Evolutionary conservation across 1,140 invertebrate genomes (phyloP).

Genomic region (Archivesica marissinica): DNA sequence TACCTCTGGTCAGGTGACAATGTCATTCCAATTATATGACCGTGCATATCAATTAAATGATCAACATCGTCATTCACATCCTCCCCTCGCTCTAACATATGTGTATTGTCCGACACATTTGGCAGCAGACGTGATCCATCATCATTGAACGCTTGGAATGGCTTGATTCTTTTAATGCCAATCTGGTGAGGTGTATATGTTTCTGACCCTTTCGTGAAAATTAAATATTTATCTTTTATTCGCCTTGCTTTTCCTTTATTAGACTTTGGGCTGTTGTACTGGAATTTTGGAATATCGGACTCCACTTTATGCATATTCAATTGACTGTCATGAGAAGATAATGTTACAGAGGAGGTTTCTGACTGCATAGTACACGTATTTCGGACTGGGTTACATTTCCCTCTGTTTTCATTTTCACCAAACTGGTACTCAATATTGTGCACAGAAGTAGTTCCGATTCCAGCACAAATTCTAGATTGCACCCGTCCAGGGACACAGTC

Average conservation of each 20-base stretch:
- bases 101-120: constrained; percentile 68
- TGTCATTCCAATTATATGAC: constrained; percentile 95
- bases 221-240: constrained; percentile 89
- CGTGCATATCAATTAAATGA: constrained; percentile 93
- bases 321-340: constrained; percentile 3
- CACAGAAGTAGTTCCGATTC: not conserved
- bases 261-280: constrained; percentile 23
- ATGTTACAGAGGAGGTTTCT: constrained; percentile 2
- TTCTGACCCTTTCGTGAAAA: constrained; percentile 93
- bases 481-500: constrained; percentile 27
- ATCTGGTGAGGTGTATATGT: constrained; percentile 95
- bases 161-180: constrained; percentile 91
- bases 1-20: constrained; percentile 94
- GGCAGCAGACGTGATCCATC: constrained; percentile 65
- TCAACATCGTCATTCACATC: constrained; percentile 88
- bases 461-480: constrained; percentile 41
- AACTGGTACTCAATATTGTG: constrained; percentile 45
- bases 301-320: not conserved
- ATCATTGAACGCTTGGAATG: constrained; percentile 70
- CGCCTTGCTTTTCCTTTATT: constrained; percentile 1
- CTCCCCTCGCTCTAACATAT: constrained; percentile 64
- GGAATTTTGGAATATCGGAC: constrained; percentile 1
- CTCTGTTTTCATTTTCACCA: not conserved
- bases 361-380: constrained; percentile 43
- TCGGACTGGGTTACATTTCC: constrained; percentile 46